Conservation (phyloP, 2,113 vertebrate species). For the Silurus glanis region DNA sequence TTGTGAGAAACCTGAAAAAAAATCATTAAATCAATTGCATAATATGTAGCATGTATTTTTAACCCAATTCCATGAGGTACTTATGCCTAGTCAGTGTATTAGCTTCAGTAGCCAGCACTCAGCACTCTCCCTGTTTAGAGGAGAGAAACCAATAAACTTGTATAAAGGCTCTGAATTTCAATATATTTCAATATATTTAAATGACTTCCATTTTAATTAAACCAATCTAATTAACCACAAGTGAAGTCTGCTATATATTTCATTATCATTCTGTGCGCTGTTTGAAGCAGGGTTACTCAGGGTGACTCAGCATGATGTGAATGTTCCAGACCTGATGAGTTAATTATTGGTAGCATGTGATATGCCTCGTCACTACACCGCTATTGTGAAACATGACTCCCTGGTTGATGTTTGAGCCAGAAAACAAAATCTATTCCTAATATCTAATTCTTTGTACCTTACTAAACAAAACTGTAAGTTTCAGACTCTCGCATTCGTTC, state of each 20-base stretch:
- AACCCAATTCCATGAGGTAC: too few relatives aligned
- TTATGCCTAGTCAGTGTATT: too few relatives aligned
- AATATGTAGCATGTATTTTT: too few relatives aligned
- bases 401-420: neutral
- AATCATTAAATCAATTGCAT: too few relatives aligned
- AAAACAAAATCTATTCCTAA: neutral
- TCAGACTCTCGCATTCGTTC: neutral
- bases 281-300: neutral
- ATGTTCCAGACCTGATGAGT: neutral
- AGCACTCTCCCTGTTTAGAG: too few relatives aligned
- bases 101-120: too few relatives aligned
- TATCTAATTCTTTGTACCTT: neutral
- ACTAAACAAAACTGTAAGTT: neutral
- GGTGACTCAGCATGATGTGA: slow-evolving; percentile 1
- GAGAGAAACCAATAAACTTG: neutral
- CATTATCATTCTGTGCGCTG: neutral
- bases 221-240: neutral
- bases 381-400: neutral
- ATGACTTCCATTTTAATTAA: neutral
- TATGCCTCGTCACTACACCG: neutral
- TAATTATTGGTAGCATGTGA: slow-evolving; percentile 4
- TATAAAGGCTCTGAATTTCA: neutral
- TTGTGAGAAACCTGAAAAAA: too few relatives aligned
- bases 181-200: neutral
- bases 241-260: neutral